Percentiles rank a stretch among this genome's conserved stretches.
These are phyloP conservation scores for Psittacula cyanocephala DNA, from an alignment of 2,113 vertebrate species.

Conservation along the genomic window DNA sequence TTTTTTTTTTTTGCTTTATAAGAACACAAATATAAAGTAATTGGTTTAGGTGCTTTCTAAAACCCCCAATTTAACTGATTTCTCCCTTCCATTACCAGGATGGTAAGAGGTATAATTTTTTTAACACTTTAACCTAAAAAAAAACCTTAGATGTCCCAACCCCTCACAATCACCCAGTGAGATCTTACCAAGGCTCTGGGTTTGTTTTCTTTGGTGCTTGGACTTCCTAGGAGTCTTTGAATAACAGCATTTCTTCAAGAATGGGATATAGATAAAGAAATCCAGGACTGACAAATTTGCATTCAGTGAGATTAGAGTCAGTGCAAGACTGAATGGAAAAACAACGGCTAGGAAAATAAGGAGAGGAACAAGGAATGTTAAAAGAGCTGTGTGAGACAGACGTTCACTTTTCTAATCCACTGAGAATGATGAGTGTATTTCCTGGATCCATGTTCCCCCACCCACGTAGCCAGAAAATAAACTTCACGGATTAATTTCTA, in stretches of 20 bases:
- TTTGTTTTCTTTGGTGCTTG: neutral
- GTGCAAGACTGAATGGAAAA: neutral
- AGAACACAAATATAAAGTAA: neutral
- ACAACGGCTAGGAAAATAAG: neutral
- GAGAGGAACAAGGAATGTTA: neutral
- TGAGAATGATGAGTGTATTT: neutral
- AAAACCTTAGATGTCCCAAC: neutral
- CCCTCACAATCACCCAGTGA: neutral
- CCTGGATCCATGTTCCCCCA: neutral
- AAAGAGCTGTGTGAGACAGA: neutral
- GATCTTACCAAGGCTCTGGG: neutral
- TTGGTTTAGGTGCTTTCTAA: neutral
- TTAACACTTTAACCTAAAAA: neutral
- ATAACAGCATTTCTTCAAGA: neutral
- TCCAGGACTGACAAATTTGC: neutral
- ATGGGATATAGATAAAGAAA: neutral
- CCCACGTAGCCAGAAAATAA: conserved; percentile 5
- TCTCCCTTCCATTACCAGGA: neutral
- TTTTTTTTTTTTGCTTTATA: neutral
- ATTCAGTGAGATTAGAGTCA: neutral
- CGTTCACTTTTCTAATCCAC: neutral
- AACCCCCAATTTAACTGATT: neutral
- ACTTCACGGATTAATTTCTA: neutral
- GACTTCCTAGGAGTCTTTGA: neutral
- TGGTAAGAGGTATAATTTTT: neutral